These are phyloP conservation scores for Drosophila anomalata DNA, from an alignment of 2,888 invertebrate genomes.

Conservation along the genomic window DNA sequence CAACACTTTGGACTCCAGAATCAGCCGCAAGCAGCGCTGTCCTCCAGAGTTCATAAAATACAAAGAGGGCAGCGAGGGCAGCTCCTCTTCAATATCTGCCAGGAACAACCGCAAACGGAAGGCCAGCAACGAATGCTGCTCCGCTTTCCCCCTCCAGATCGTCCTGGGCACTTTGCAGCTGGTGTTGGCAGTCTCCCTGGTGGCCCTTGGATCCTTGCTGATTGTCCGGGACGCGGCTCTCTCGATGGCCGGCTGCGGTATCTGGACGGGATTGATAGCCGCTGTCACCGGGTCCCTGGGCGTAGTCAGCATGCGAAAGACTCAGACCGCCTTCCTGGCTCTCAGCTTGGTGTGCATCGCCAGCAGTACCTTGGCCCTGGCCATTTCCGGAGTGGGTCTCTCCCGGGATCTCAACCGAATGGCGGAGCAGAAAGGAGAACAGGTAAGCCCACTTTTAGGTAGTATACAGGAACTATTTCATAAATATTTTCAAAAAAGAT, in stretches of 20 bases:
- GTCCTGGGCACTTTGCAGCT: conserved; percentile 82
- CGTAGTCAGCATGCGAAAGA: conserved; percentile 83
- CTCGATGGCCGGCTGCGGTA: conserved; percentile 82
- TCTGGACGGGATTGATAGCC: conserved; percentile 83
- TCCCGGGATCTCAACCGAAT: conserved; percentile 82
- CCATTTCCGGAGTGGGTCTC: conserved; percentile 83
- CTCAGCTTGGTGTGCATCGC: conserved; percentile 83
- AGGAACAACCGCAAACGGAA: conserved; percentile 53
- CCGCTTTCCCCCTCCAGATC: conserved; percentile 81
- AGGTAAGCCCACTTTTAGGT: conserved; percentile 47
- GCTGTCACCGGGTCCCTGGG: conserved; percentile 83
- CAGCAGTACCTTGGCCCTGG: conserved; percentile 83
- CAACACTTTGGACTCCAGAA: conserved; percentile 79
- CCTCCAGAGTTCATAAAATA: conserved; percentile 82
- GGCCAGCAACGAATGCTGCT: conserved; percentile 74
- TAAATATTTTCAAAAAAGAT: too few relatives aligned
- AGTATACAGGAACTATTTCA: too few relatives aligned
- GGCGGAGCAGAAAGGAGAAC: conserved; percentile 64
- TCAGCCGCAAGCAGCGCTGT: conserved; percentile 82
- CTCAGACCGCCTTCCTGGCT: conserved; percentile 83
- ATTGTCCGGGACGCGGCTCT: conserved; percentile 82
- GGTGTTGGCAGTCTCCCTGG: conserved; percentile 81
- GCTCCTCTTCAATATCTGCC: conserved; percentile 58
- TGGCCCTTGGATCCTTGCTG: conserved; percentile 82
- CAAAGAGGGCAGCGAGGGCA: conserved; percentile 64